Conservation (phyloP, 2,888 invertebrate species). For the Stenolophus ochropezus region DNA sequence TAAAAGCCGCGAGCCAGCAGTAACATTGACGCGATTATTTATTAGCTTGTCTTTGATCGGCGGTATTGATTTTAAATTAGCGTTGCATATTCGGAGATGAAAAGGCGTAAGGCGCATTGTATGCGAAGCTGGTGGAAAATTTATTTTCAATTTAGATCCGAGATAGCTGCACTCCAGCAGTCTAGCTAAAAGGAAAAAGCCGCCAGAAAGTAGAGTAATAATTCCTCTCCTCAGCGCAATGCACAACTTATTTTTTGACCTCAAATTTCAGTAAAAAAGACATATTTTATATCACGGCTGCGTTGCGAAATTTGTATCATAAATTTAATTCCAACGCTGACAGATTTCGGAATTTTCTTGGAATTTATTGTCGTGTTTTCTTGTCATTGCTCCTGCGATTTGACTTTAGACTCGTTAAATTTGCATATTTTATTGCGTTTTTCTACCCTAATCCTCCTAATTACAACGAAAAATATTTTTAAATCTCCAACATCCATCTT, state of each 20-base stretch:
- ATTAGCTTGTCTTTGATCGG: conserved; percentile 46
- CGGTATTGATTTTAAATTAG: conserved; percentile 59
- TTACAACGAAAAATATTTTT: neutral
- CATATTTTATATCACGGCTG: conserved; percentile 43
- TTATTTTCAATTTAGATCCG: conserved; percentile 62
- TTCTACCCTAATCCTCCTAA: neutral
- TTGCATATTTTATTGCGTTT: neutral
- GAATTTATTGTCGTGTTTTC: conserved; percentile 36
- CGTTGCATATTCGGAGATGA: conserved; percentile 41
- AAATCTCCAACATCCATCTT: neutral
- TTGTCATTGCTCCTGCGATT: conserved; percentile 14
- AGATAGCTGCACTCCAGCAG: conserved; percentile 50
- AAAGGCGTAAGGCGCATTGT: conserved; percentile 38
- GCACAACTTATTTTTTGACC: conserved; percentile 39
- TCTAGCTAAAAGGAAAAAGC: conserved; percentile 42
- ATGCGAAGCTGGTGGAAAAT: conserved; percentile 54
- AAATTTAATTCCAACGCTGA: conserved; percentile 42
- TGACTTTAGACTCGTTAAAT: neutral
- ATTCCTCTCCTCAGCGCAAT: conserved; percentile 35
- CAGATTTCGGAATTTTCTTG: conserved; percentile 25
- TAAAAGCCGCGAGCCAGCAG: conserved; percentile 1
- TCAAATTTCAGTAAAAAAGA: conserved; percentile 44
- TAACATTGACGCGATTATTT: conserved; percentile 42
- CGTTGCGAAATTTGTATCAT: conserved; percentile 36
- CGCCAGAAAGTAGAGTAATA: conserved; percentile 46